Evolutionary conservation across 2,888 invertebrate genomes (phyloP), one percentile per base, ranked within the genome.

Genomic region (Anoncus sp.): DNA sequence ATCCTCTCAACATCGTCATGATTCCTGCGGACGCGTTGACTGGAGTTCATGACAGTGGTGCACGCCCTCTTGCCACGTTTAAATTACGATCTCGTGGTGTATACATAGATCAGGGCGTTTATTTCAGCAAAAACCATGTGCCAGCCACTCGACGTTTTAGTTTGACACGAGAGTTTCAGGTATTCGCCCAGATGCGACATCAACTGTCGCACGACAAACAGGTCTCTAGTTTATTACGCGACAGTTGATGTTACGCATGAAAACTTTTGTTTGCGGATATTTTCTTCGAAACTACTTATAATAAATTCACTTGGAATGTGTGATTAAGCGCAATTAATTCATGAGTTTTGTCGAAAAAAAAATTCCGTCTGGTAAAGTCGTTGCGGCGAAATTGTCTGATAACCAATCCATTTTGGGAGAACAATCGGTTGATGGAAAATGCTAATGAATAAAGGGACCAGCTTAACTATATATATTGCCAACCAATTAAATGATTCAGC

Each of bases 51-150:
- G 57, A 53, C 71, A 10, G 27, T 62, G 62, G 53, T 66, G 47
- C 47, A 71, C 70, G 51, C 70, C 69, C 77, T 69, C 63, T 49
- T 57, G 62, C 63, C 63, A 27, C 47, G 55, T 51, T 57, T 43
- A 62, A 76, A 31, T 76, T 76, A 76, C 66, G 71, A 72, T 45
- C 60, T 47, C 45, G 27, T 40, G 75, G 55, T 63, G 53, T 38
- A 69, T 69, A 62, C 53, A 66, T 55, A 67, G 65, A 47, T 35
- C 38, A 18, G 10, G 35, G 9, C 49, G 63, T 63, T 69, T 59
- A 65, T 77, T 73, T 63, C 49, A 51, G n/a, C 38, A 40, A 59
- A 73, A 73, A 62, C 43, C 43, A 43, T 51, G 49, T 40, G 67
- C 45, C 10, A 4, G 18, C 20, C 10, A 40, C 43, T 3, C 16